These are phyloP conservation scores for Nomada hirtipes DNA, from an alignment of 2,888 invertebrate genomes.

Conservation along the genomic window DNA sequence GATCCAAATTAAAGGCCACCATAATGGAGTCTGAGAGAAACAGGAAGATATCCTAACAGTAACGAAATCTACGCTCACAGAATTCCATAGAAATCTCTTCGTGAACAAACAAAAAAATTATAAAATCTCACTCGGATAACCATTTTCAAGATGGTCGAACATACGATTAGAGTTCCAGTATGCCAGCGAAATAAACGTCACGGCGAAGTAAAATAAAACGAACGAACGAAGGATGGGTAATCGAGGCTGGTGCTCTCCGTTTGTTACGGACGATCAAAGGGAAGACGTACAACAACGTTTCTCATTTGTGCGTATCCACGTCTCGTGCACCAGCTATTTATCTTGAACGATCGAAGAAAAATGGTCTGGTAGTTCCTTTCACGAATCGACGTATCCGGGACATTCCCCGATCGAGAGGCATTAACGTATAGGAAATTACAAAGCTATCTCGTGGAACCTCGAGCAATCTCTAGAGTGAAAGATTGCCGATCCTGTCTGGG, in stretches of 20 bases:
- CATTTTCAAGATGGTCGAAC: no score
- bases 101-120: no score
- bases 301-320: conserved; percentile 20
- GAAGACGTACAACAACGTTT: conserved; percentile 12
- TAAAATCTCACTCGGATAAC: no score
- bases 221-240: conserved; percentile 1
- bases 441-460: conserved; percentile 23
- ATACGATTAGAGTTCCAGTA: no score
- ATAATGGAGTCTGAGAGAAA: no score
- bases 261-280: conserved; percentile 23
- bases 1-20: no score
- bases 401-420: background rate
- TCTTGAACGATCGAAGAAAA: conserved; percentile 7
- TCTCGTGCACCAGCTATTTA: background rate
- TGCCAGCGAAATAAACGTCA: no score
- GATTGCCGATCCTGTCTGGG: conserved; percentile 39
- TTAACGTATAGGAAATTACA: conserved; percentile 21
- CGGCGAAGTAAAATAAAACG: no score
- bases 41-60: no score
- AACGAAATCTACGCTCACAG: no score
- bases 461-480: conserved; percentile 27
- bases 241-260: background rate
- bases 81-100: no score
- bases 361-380: conserved; percentile 2
- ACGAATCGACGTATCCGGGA: conserved; percentile 12